phyloP scores from a whole-genome alignment of 2,888 invertebrate species.

The Amblyjoppa proteus region DNA sequence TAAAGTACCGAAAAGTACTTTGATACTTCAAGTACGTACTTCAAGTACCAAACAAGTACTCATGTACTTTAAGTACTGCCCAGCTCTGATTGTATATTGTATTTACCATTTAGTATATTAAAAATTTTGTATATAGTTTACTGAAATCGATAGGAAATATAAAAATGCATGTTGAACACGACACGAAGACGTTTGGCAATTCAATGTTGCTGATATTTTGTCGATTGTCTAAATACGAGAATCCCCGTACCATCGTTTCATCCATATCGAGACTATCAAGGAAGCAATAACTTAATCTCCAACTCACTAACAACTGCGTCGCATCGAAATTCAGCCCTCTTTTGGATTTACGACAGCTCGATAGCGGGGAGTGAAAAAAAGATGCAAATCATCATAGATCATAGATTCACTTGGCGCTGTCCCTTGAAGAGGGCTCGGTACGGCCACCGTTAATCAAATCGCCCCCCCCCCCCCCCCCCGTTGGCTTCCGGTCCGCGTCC shows the following conservation, averaged over 20 bases:
- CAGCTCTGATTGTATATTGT: too few species aligned
- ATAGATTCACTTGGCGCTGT: constrained; percentile 16
- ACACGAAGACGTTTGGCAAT: too few species aligned
- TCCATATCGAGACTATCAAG: constrained; percentile 53
- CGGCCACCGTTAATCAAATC: constrained; percentile 65
- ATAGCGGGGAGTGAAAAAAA: constrained; percentile 68
- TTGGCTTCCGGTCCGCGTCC: constrained; percentile 70
- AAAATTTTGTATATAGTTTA: too few species aligned
- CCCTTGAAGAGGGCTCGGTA: constrained; percentile 5
- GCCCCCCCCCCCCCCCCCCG: constrained; percentile 67
- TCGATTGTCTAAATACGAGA: background rate
- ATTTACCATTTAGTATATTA: too few species aligned
- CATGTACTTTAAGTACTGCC: too few species aligned
- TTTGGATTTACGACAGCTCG: constrained; percentile 48
- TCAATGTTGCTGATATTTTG: background rate
- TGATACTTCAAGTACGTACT: too few species aligned
- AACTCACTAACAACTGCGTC: background rate
- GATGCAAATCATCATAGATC: constrained; percentile 70
- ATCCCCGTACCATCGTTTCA: constrained; percentile 32
- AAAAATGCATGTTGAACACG: too few species aligned
- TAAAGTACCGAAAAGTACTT: too few species aligned
- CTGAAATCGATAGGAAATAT: too few species aligned
- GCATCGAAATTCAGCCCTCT: constrained; percentile 56
- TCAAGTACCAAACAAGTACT: too few species aligned
- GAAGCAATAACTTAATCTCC: constrained; percentile 72